Evolutionary conservation across 2,888 invertebrate genomes (phyloP).

Genomic region (Microctonus brassicae): DNA sequence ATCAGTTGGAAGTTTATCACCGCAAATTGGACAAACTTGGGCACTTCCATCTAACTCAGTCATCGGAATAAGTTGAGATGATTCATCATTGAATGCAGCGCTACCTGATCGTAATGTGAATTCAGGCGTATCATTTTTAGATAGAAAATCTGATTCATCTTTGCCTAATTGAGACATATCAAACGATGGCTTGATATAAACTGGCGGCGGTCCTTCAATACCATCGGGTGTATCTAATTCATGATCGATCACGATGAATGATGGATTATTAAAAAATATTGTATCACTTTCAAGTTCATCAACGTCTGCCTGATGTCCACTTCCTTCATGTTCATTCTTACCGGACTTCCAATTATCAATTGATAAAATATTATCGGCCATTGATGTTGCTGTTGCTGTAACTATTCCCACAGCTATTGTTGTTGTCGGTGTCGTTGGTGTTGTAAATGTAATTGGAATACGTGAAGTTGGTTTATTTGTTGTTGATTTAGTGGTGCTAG

Average conservation of each 20-base stretch:
- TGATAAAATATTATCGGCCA: background rate
- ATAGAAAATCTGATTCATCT: constrained; percentile 17
- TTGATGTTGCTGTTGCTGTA: background rate
- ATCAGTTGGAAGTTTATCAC: constrained; percentile 54
- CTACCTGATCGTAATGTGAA: constrained; percentile 20
- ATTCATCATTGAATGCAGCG: constrained; percentile 8
- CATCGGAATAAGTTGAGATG: background rate
- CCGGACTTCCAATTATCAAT: constrained; percentile 7
- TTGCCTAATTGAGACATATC: constrained; percentile 40
- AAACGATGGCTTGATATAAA: constrained; percentile 58
- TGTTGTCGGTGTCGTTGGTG: constrained; percentile 9
- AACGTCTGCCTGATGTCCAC: constrained; percentile 25
- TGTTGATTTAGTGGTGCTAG: background rate
- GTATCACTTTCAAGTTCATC: constrained; percentile 9
- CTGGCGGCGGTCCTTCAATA: constrained; percentile 60
- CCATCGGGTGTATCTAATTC: constrained; percentile 63
- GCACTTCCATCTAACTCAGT: background rate
- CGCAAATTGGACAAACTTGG: constrained; percentile 59
- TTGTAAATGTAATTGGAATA: constrained; percentile 15
- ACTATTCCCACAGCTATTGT: background rate
- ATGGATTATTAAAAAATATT: constrained; percentile 47
- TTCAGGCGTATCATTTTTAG: constrained; percentile 11
- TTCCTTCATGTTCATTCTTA: constrained; percentile 12
- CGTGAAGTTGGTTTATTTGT: background rate
- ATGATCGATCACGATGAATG: constrained; percentile 60